Evolutionary conservation across 2,888 invertebrate species (phyloP).

Genomic region (Pterobdella sp.): DNA sequence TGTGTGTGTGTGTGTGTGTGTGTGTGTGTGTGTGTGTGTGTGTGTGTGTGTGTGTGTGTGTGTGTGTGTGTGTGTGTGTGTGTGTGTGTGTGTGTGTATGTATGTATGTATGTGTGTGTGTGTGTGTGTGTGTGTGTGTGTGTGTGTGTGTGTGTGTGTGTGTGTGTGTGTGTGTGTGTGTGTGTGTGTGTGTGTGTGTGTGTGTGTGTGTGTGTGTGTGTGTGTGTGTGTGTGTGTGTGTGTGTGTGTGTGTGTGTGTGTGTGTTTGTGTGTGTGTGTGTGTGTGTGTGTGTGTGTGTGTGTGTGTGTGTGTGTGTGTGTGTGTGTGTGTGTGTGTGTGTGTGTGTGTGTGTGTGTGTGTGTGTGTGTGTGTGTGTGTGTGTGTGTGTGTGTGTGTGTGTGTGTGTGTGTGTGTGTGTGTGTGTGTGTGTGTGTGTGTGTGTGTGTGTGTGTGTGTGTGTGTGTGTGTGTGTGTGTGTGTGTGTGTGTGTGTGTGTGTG

Average conservation of each 20-base stretch:
- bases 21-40: constrained; percentile 16
- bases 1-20: constrained; percentile 13
- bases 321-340: background rate
- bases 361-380: too few relatives aligned
- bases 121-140: constrained; percentile 21
- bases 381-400: too few relatives aligned
- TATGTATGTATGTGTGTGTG: constrained; percentile 24
- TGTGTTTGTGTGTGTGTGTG: constrained; percentile 14
- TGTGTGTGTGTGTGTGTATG: constrained; percentile 30
- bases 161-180: constrained; percentile 16
- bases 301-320: constrained; percentile 16
- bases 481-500: background rate
- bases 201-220: constrained; percentile 16
- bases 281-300: constrained; percentile 16
- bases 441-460: background rate
- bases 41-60: constrained; percentile 23
- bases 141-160: constrained; percentile 16
- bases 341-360: background rate
- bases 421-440: background rate
- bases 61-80: constrained; percentile 33
- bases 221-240: constrained; percentile 12
- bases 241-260: constrained; percentile 16
- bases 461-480: background rate
- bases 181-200: constrained; percentile 16
- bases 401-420: background rate